Evolutionary conservation across 2,113 vertebrate genomes (phyloP).

Genomic region (Sapajus apella): DNA sequence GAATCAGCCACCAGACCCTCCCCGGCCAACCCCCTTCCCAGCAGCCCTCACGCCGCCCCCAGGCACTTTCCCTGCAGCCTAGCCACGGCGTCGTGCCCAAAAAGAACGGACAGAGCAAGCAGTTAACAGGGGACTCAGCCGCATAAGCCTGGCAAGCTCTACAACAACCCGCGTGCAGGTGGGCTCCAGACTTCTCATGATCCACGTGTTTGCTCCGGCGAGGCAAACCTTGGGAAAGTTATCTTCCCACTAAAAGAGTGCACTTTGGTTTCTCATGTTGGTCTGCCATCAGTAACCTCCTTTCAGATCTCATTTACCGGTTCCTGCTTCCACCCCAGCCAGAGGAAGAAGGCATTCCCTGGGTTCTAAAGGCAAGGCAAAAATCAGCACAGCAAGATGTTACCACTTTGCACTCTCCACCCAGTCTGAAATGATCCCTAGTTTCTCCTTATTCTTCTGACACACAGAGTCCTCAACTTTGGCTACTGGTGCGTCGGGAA

Average conservation of each 20-base stretch:
- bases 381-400: neutral
- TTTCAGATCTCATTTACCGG: neutral
- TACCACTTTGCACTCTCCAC: neutral
- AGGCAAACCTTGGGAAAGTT: constrained; percentile 24
- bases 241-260: neutral
- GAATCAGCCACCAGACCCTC: neutral
- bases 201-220: constrained; percentile 55
- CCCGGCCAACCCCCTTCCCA: constrained; percentile 29
- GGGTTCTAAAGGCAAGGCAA: constrained; percentile 17
- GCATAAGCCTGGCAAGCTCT: neutral
- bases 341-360: neutral
- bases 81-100: neutral
- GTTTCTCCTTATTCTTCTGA: constrained; percentile 4
- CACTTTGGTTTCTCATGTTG: neutral
- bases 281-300: neutral
- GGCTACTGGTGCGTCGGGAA: neutral
- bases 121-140: neutral
- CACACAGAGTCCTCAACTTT: constrained; percentile 12
- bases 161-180: neutral
- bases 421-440: neutral
- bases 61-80: constrained; percentile 38
- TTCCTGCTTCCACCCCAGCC: neutral
- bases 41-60: constrained; percentile 26
- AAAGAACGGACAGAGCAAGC: neutral
- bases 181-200: constrained; percentile 35